Conservation (phyloP, 2,113 vertebrate genomes). For the Nibea coibor region DNA sequence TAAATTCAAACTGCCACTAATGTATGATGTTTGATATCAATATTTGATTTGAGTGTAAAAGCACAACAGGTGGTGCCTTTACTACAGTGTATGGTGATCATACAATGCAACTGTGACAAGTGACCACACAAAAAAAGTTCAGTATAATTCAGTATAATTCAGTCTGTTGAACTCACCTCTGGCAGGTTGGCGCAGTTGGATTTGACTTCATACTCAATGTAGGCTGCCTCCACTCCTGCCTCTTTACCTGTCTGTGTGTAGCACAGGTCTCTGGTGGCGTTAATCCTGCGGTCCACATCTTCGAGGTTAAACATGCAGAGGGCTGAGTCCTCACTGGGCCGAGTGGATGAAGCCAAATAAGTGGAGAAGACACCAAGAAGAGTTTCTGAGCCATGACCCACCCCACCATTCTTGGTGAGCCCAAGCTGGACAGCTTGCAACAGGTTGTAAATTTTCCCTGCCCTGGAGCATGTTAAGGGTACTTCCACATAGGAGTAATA, state of each 20-base stretch:
- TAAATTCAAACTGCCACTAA: neutral
- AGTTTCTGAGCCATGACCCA: slow-evolving; percentile 74
- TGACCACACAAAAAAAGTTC: neutral
- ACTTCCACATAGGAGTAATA: slow-evolving; percentile 98
- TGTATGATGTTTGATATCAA: neutral
- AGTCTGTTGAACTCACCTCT: slow-evolving; percentile 83
- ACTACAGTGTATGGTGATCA: neutral
- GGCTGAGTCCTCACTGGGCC: slow-evolving; percentile 88
- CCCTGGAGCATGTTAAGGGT: slow-evolving; percentile 89
- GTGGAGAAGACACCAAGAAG: slow-evolving; percentile 92
- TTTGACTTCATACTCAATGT: slow-evolving; percentile 97
- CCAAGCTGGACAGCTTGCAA: slow-evolving; percentile 92
- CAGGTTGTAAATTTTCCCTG: slow-evolving; percentile 87
- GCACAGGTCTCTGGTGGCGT: slow-evolving; percentile 92
- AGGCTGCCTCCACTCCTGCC: slow-evolving; percentile 88
- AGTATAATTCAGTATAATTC: neutral
- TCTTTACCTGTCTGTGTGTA: slow-evolving; percentile 92
- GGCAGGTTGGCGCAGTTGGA: slow-evolving; percentile 95
- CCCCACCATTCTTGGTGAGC: slow-evolving; percentile 46
- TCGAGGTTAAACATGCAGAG: slow-evolving; percentile 92
- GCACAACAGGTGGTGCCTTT: neutral
- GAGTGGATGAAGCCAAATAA: slow-evolving; percentile 83
- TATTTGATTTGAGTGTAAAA: neutral
- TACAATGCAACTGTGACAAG: too few species aligned
- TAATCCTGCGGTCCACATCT: slow-evolving; percentile 90